Conservation (phyloP, 1,140 invertebrate genomes). For the Nephotettix cincticeps region DNA sequence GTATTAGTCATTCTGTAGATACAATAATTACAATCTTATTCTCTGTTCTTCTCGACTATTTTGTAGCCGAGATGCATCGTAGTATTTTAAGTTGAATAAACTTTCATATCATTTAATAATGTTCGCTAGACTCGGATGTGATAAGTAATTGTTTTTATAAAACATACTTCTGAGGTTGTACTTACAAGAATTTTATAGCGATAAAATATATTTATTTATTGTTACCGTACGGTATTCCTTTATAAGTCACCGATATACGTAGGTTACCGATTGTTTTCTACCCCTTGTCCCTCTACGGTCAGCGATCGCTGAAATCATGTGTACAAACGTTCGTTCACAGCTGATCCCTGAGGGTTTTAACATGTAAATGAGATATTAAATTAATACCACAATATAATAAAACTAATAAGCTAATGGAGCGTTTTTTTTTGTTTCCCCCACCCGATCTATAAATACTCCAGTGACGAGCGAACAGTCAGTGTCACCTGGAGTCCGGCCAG, state of each 20-base stretch:
- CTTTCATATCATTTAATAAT: constrained; percentile 21
- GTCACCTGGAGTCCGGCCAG: background rate
- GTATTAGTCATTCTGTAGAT: constrained; percentile 9
- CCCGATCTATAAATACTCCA: too few relatives aligned
- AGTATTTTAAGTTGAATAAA: constrained; percentile 13
- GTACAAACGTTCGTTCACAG: constrained; percentile 16
- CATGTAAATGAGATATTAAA: constrained; percentile 28
- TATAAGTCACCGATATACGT: constrained; percentile 19
- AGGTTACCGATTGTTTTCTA: constrained; percentile 3
- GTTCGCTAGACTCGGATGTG: constrained; percentile 13
- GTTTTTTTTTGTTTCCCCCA: too few relatives aligned
- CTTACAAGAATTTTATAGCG: constrained; percentile 16
- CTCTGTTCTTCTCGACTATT: background rate
- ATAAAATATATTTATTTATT: constrained; percentile 23
- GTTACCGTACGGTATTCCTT: constrained; percentile 18
- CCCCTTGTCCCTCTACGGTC: background rate
- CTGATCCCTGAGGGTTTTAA: background rate
- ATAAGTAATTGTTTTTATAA: constrained; percentile 18
- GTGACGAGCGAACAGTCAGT: background rate
- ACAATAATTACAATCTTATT: background rate
- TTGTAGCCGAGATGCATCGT: background rate
- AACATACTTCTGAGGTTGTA: constrained; percentile 20
- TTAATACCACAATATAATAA: constrained; percentile 26
- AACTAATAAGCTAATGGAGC: background rate
- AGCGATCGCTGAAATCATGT: background rate